Base-by-base conservation (phyloP, 2,888 invertebrate genomes). In the Dinocampus coccinellae region DNA sequence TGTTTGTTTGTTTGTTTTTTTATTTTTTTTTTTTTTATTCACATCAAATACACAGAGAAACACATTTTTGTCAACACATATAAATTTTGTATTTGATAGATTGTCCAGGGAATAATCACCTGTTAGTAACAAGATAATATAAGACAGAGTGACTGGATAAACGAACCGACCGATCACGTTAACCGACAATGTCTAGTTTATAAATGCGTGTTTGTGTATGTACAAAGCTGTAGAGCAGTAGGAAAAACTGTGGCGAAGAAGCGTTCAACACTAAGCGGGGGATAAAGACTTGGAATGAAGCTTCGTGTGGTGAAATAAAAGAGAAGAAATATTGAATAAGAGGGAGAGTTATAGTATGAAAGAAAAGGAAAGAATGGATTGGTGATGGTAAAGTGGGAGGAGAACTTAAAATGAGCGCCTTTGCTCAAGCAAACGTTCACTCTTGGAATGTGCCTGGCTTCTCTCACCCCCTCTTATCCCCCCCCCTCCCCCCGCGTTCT, bases 231-330 rank as follows among this genome's bases (percentile, higher is more conserved):
- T n/a, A n/a, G 67, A 68, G 39, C 24, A 26, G 67, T 52, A 73
- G 57, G 74, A 73, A 74, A 71, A 71, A 71, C 66, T 36, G 62
- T 55, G 26, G 58, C 24, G 61, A 71, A 71, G 66, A 71, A 71
- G 66, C 65, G 66, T 58, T 57, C 53, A n/a, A n/a, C 29, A 42
- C 20, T 29, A 60, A 65, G 55, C 61, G 42, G 63, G 63, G 55
- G 63, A 66, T 57, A 66, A 65, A 16, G 65, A 65, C 55, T 66
- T n/a, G 33, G 67, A 34, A 55, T 66, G 67, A 29, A 61, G 55
- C 58, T 36, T 26, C 60, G 7, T 24, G 39, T 61, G 29, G 67
- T n/a, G 13, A 13, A 67, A 61, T 24, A 16, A 62, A 61, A 71
- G 67, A 24, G 29, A 47, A 61, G 26, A 53, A 63, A 36, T 42